These are phyloP conservation scores for Musca vetustissima DNA, from an alignment of 1,140 invertebrate genomes.

Conservation along the genomic window DNA sequence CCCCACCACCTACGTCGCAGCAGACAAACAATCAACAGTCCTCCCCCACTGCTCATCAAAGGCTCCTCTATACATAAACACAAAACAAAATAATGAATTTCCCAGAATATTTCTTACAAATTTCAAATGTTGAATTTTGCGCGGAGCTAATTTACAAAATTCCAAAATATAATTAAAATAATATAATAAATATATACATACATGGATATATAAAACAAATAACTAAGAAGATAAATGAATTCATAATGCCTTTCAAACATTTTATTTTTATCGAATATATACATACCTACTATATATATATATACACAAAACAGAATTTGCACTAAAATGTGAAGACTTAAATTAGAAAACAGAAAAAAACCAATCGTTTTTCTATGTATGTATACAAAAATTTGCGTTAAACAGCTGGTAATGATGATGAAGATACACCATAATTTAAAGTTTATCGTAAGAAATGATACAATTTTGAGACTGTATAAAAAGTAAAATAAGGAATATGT, in stretches of 20 bases:
- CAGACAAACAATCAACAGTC: slow-evolving; percentile 33
- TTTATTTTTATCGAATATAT: too few species aligned
- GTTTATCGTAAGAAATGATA: neutral
- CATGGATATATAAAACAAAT: slow-evolving; percentile 13
- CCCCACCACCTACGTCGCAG: slow-evolving; percentile 20
- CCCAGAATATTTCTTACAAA: too few species aligned
- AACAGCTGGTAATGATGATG: too few species aligned
- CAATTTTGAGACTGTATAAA: slow-evolving; percentile 18
- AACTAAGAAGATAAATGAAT: slow-evolving; percentile 11
- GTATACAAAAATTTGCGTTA: too few species aligned
- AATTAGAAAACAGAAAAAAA: too few species aligned
- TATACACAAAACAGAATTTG: too few species aligned
- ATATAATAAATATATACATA: slow-evolving; percentile 4
- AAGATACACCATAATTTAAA: too few species aligned
- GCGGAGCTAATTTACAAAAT: too few species aligned
- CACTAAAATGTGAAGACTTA: too few species aligned
- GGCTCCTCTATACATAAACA: slow-evolving; percentile 50
- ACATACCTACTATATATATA: too few species aligned
- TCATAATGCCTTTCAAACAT: slow-evolving; percentile 6
- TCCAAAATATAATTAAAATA: neutral
- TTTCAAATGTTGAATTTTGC: too few species aligned
- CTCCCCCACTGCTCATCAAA: slow-evolving; percentile 42
- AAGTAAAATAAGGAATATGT: neutral
- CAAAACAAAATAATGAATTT: neutral
- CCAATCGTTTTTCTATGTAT: too few species aligned